These are phyloP conservation scores for Carposina sasakii DNA, from an alignment of 1,140 invertebrate genomes.

Conservation along the genomic window DNA sequence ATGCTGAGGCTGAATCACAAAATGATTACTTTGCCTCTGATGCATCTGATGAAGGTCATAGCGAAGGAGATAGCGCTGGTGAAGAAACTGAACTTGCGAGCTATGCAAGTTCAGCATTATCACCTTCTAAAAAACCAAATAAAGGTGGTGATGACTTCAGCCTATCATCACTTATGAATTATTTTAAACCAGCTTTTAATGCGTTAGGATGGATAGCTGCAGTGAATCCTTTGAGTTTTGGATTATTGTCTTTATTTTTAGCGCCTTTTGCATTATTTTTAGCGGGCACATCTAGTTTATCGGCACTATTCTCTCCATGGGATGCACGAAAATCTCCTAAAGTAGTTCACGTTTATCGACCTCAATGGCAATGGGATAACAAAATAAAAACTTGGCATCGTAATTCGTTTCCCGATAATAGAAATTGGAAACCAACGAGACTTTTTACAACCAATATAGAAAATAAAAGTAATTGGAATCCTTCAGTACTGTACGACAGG, in stretches of 20 bases:
- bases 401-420: slow-evolving; percentile 35
- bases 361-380: slow-evolving; percentile 51
- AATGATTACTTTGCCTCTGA: slow-evolving; percentile 45
- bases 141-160: slow-evolving; percentile 49
- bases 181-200: slow-evolving; percentile 50
- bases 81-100: slow-evolving; percentile 18
- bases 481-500: slow-evolving; percentile 9
- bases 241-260: slow-evolving; percentile 49
- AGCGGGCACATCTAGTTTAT: slow-evolving; percentile 45
- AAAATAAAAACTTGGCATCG: slow-evolving; percentile 44
- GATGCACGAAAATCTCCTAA: slow-evolving; percentile 49
- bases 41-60: slow-evolving; percentile 26
- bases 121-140: slow-evolving; percentile 35
- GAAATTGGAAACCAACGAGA: slow-evolving; percentile 18
- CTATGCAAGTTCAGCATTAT: slow-evolving; percentile 33
- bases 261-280: slow-evolving; percentile 54
- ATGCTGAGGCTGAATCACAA: slow-evolving; percentile 29
- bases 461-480: slow-evolving; percentile 9
- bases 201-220: slow-evolving; percentile 52
- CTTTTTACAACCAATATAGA: slow-evolving; percentile 20
- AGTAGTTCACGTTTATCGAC: slow-evolving; percentile 32
- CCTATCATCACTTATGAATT: slow-evolving; percentile 45
- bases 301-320: slow-evolving; percentile 47
- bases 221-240: slow-evolving; percentile 55
- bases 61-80: slow-evolving; percentile 38